Evolutionary conservation across 2,888 invertebrate species (phyloP).

Genomic region (Meteorus cinctellus): DNA sequence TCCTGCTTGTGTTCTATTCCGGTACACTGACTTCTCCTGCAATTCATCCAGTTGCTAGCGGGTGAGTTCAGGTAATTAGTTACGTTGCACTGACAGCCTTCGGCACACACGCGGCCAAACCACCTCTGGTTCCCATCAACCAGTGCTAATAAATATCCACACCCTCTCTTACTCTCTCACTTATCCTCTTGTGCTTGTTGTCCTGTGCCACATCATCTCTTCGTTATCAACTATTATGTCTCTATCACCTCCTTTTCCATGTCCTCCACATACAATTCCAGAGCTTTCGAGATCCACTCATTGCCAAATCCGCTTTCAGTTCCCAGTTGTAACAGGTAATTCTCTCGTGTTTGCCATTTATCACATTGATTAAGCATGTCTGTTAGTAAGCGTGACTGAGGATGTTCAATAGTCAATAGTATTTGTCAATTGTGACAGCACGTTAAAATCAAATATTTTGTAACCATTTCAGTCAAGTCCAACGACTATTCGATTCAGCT

Average conservation of each 20-base stretch:
- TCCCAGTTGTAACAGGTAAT: slow-evolving; percentile 9
- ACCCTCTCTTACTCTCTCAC: slow-evolving; percentile 48
- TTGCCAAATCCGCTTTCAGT: slow-evolving; percentile 27
- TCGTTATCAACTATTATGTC: slow-evolving; percentile 8
- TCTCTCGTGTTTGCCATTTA: slow-evolving; percentile 28
- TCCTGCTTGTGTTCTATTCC: slow-evolving; percentile 45
- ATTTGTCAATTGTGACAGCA: neutral
- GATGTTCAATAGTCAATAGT: neutral
- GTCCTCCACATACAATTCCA: neutral
- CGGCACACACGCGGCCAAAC: slow-evolving; percentile 47
- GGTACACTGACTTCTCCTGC: slow-evolving; percentile 53
- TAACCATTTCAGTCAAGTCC: neutral
- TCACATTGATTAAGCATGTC: slow-evolving; percentile 19
- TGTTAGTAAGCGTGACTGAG: slow-evolving; percentile 5
- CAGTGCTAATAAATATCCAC: slow-evolving; percentile 44
- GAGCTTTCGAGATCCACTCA: neutral
- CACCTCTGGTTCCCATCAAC: slow-evolving; percentile 46
- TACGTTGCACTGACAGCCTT: slow-evolving; percentile 68
- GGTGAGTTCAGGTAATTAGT: slow-evolving; percentile 70
- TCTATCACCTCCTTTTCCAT: neutral
- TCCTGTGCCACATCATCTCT: neutral
- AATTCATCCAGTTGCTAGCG: slow-evolving; percentile 64
- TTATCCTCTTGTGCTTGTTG: neutral
- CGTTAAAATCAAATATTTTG: neutral
- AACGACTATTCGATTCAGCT: neutral